Conservation (phyloP, 1,140 invertebrate species). For the Calosoma granatense region DNA sequence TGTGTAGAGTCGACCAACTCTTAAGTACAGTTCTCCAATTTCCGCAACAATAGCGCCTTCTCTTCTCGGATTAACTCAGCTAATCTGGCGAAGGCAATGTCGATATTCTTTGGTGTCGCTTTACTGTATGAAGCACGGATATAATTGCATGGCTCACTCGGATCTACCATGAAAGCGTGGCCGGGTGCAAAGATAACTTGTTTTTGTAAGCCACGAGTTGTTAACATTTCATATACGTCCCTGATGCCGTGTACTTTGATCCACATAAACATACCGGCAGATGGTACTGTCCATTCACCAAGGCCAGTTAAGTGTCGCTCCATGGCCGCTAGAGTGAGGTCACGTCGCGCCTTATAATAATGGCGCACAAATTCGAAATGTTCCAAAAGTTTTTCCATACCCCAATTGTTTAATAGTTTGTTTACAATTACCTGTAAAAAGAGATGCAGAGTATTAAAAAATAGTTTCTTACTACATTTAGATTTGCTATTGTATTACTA, state of each 20-base stretch:
- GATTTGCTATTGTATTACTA: no score
- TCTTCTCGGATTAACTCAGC: constrained; percentile 37
- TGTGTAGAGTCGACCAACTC: no score
- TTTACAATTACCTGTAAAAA: constrained; percentile 48
- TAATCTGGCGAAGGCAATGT: constrained; percentile 37
- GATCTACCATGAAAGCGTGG: constrained; percentile 53
- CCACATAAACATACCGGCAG: constrained; percentile 72
- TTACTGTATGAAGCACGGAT: constrained; percentile 59
- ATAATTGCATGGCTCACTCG: constrained; percentile 46
- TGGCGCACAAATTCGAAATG: constrained; percentile 48
- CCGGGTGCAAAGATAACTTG: constrained; percentile 61
- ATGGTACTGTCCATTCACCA: constrained; percentile 54
- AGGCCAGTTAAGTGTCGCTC: constrained; percentile 52
- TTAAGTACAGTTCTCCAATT: constrained; percentile 28
- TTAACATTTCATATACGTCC: constrained; percentile 64
- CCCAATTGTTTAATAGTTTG: constrained; percentile 51
- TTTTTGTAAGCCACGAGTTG: constrained; percentile 44
- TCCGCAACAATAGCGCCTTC: constrained; percentile 31
- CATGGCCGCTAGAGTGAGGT: constrained; percentile 47
- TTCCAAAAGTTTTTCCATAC: constrained; percentile 45
- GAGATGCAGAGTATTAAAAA: constrained; percentile 12
- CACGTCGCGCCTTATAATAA: constrained; percentile 57
- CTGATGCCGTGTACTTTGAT: constrained; percentile 52
- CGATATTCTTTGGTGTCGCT: constrained; percentile 50
- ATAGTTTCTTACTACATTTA: not conserved